Evolutionary conservation across 2,888 invertebrate genomes (phyloP), one percentile per base, ranked within the genome.

Genomic region (Drosophila conformis): DNA sequence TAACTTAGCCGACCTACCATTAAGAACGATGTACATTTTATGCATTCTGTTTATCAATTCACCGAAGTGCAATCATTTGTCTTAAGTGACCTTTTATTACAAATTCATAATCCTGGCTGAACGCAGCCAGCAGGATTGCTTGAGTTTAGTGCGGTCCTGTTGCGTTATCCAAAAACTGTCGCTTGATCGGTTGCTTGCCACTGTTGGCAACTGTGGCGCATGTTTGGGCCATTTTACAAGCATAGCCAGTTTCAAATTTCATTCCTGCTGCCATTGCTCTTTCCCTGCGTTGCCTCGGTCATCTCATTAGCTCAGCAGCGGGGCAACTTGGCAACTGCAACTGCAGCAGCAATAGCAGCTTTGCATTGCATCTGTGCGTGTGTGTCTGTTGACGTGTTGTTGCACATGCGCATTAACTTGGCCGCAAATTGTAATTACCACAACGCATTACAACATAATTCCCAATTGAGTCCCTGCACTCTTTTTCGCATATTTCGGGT

Each of bases 391-490:
- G 89, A 88, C 87, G 83, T 87, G 89, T 89, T 86, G 89, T 86
- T 89, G 87, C 90, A 90, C 87, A 87, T 87, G 87, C 90, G 90
- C 87, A 87, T 87, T 90, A 87, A 87, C 74, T 78, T 69, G 87
- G 80, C 90, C 88, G 76, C 87, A 89, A 87, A 87, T 90, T 90
- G 87, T 89, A 90, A 87, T 90, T 87, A 90, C 87, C 90, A 89
- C 90, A 90, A 87, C 77, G 82, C 90, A 87, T 87, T 87, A 87
- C 87, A 87, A 87, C 89, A 90, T 87, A 84, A 87, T 87, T 90
- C 76, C 70, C 71, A 78, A 83, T 78, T 78, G 76, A 70, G 74
- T 68, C 71, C 54, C 66, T 31, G 36, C 54, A 56, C 74, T 65
- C 58, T 40, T 35, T 35, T 46, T 31, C 29, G 46, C 66, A 72